A percentile compares a stretch with the other conserved stretches of the same genome.
phyloP scores from a whole-genome alignment of 1,140 invertebrate genomes.

The Macrocentrus cingulum region DNA sequence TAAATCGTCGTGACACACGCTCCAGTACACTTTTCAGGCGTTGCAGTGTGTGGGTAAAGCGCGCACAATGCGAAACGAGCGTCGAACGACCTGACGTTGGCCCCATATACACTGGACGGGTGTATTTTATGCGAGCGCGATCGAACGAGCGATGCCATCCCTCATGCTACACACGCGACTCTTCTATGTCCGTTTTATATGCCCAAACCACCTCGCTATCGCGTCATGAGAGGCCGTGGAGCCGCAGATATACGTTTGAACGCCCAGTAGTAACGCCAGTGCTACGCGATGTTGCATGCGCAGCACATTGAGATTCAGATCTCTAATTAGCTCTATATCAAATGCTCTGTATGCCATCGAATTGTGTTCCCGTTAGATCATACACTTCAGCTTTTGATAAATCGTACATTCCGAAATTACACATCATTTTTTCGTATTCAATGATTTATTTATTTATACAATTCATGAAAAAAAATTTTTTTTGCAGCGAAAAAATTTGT shows the following conservation, averaged over 20 bases:
- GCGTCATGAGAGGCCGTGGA: conserved; percentile 1
- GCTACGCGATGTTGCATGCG: conserved; percentile 1
- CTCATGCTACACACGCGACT: conserved; percentile 22
- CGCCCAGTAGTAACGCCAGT: conserved; percentile 1
- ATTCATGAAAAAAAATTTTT: no score
- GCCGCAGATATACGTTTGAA: neutral
- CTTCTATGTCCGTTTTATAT: conserved; percentile 17
- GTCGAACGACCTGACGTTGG: neutral
- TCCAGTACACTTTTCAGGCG: conserved; percentile 6
- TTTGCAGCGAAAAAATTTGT: no score
- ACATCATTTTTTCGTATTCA: no score
- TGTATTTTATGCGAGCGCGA: conserved; percentile 34
- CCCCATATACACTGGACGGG: conserved; percentile 13
- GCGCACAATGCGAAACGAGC: conserved; percentile 16
- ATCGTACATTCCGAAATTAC: no score
- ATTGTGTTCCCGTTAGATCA: conserved; percentile 24
- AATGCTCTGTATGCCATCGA: conserved; percentile 31
- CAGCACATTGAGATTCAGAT: conserved; percentile 42
- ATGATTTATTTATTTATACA: no score
- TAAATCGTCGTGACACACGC: conserved; percentile 14
- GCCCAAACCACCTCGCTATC: neutral
- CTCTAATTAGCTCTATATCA: conserved; percentile 55
- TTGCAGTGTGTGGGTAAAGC: neutral
- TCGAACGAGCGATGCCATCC: conserved; percentile 30
- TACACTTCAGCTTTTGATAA: neutral